Evolutionary conservation across 2,113 vertebrate genomes (phyloP), one percentile per base, ranked within the genome.

Genomic region (Rhynchopsitta pachyrhyncha): DNA sequence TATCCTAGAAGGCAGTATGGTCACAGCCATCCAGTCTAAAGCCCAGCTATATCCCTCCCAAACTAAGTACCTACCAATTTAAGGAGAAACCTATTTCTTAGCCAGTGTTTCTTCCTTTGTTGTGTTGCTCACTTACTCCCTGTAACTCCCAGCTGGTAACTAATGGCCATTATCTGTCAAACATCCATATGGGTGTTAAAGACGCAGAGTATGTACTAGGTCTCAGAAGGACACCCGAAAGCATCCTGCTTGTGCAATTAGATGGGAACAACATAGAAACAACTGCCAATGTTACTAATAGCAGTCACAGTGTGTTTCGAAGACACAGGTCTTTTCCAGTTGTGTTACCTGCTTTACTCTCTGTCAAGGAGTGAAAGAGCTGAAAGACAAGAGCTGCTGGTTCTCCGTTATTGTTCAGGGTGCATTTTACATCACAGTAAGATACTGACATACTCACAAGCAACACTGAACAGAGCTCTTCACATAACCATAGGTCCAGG

Each of bases 201-300:
- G 35, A 85, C 23, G 17, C 31, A 39, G 0, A 49, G 52, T 18
- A 46, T 0, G 13, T 12, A 57, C 9, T 22, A 73, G 20, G 29
- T 16, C 62, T 66, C 42, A 59, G 17, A 74, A 3, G 13, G 68
- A 0, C 52, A 81, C 41, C 57, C 19, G 46, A 78, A 79, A 92
- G 53, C 8, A 28, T 2, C 7, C 60, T 68, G 44, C 52, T 50
- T 5, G 17, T 33, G 31, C 39, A 16, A n/a, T 19, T 46, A 69
- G 8, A n/a, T 13, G 20, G 17, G n/a, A 76, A 68, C 18, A 78
- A 35, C 0, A 0, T 0, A 13, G 9, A 80, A 15, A 28, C 2
- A 88, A 24, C 25, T 66, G 57, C 7, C 41, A 31, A 6, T 0
- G 2, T 27, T 27, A 35, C 16, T 59, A 37, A 31, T 73, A 90